Percentiles rank a stretch among this genome's conserved stretches.
Conservation (phyloP, 2,797 vertebrate species). For the Poecilia velifera region DNA sequence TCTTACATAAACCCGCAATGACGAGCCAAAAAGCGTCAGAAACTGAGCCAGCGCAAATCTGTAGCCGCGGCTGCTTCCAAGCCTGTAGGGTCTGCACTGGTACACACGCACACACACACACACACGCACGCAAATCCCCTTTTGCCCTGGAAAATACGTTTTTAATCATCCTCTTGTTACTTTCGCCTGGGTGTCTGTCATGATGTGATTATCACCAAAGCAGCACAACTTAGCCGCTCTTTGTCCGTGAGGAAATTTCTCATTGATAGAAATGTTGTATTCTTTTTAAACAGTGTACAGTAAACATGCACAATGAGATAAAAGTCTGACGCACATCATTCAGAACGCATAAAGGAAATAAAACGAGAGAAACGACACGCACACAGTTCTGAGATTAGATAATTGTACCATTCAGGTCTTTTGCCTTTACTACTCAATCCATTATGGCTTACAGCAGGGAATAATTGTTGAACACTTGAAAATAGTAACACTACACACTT, state of each 20-base stretch:
- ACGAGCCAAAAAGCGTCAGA: constrained; percentile 60
- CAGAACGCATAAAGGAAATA: neutral
- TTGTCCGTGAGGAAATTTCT: constrained; percentile 2
- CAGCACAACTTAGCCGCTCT: constrained; percentile 10
- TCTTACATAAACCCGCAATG: constrained; percentile 71
- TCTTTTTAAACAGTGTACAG: neutral
- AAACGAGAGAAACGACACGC: neutral
- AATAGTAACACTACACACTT: neutral
- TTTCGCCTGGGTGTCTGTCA: constrained; percentile 30
- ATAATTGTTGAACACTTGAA: neutral
- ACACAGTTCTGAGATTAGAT: neutral
- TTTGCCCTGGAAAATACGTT: constrained; percentile 33
- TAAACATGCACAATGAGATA: neutral
- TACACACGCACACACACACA: constrained; percentile 10
- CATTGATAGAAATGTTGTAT: neutral
- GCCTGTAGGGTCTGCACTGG: constrained; percentile 38
- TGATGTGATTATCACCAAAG: constrained; percentile 29
- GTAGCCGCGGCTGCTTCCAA: constrained; percentile 56
- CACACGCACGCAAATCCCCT: constrained; percentile 14
- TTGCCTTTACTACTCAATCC: neutral
- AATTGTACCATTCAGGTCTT: neutral
- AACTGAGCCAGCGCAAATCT: constrained; percentile 51
- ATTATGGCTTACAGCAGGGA: neutral
- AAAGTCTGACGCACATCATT: neutral
- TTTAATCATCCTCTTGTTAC: constrained; percentile 50